Evolutionary conservation across 1,140 invertebrate genomes (phyloP), one percentile per base, ranked within the genome.

Genomic region (Apolygus lucorum): DNA sequence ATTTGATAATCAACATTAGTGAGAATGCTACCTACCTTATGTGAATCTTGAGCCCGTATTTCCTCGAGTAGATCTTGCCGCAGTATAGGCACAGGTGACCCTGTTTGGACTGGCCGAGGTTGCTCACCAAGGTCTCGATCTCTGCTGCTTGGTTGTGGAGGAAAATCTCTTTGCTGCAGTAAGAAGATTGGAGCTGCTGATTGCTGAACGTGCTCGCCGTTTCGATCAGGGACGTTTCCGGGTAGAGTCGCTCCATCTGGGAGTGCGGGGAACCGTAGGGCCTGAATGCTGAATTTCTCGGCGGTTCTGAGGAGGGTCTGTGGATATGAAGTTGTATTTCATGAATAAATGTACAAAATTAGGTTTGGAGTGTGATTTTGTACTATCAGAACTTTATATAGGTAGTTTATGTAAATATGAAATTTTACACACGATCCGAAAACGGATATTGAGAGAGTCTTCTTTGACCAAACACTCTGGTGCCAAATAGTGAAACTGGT

Each of bases 21-120:
- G n/a, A n/a, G n/a, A n/a, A n/a, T n/a, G n/a, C n/a, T 4, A 42
- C 72, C 70, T 74, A 81, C 76, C 90, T 85, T 21, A 95, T 90
- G 78, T 96, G 94, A 71, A 96, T 96, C 80, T 95, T 96, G 0
- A 96, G 82, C 1, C 93, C 93, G 76, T 96, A 96, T 76, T 93
- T 93, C 42, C 93, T 83, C 0, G 92, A 94, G 76, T 96, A 96
- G 8, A 92, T 81, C 77, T 95, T 95, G 1, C 91, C 90, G 77
- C 92, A 95, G 77, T 91, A 94, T 1, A 92, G 81, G 76, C 92
- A 95, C 2, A 89, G 78, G 74, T 93, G 90, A 0, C 91, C 90
- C 74, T 86, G 84, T 72, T 87, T 86, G 2, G 87, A 86, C 73
- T 88, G 88, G 1, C 88, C 87, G 78, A 91, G 84, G 73, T 88